Base-by-base conservation (phyloP, 2,113 vertebrate species). In the Oreocharis arfaki region DNA sequence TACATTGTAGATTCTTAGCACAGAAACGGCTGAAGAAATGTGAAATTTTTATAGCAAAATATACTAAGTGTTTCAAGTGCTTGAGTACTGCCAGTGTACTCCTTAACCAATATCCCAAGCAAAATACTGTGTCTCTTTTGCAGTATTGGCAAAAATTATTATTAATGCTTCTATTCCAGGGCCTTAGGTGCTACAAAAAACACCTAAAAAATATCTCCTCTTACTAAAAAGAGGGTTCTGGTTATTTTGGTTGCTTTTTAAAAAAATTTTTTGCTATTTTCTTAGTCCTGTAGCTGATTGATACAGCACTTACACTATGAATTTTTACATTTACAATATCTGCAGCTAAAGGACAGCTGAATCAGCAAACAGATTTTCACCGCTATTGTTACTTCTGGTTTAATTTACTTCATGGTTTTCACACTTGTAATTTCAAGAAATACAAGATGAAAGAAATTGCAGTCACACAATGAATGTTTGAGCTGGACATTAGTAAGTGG, bases 361-460 rank as follows among this genome's bases (percentile, higher is more conserved):
- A 95, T 60, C 46, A 96, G 85, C 88, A 95, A 97, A 93, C 85
- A 86, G 95, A 96, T 96, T 97, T 97, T 97, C 91, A 92, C 82
- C 95, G 93, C 65, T 97, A 96, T 79, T 95, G 69, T 95, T 97
- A 83, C 85, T 91, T 96, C 56, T 96, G 83, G 90, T 97, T 97
- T 97, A 80, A 97, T 97, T 97, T 96, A 83, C 37, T 84, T 97
- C 30, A 33, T 93, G 56, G 59, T 90, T 97, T 96, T 96, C 83
- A 96, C 76, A 90, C 82, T 95, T 97, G 86, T 95, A 97, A 98
- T 98, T 97, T 97, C 87, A 92, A 95, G 75, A 97, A 89, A 84
- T 90, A 82, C 76, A 95, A 94, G 95, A 87, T 5, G 82, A 94
- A 96, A 93, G 95, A 97, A 97, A 95, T 87, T 89, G 60, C 86